Base-by-base conservation (phyloP, 2,888 invertebrate species). In the Agrilus mali region DNA sequence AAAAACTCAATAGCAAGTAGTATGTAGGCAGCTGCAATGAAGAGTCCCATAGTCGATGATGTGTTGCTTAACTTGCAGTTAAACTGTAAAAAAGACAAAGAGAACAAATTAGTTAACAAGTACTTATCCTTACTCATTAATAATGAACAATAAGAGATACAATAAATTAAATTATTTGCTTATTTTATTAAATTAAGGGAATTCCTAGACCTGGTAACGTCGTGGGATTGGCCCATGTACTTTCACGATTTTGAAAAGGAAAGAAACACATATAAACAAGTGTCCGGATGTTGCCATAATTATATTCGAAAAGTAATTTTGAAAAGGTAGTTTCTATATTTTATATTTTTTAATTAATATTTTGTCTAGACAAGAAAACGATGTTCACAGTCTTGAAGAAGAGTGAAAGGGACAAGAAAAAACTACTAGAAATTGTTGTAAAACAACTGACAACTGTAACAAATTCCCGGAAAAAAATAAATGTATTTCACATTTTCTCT, bases 181-280 rank as follows among this genome's bases (percentile, higher is more conserved):
- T 89, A 93, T 60, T 97, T 97, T 64, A 80, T 86, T 15, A 85
- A 87, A 60, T 68, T 94, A 12, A 63, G 94, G 40, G 95, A 96
- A 72, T 73, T 97, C 10, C 69, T 98, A 38, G 95, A 98, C 70
- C 74, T 98, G 47, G 86, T 96, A 50, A 87, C 93, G 59, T 80
- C 87, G 42, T 92, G 92, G 80, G 97, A 98, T 65, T 98, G 98
- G 96, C 88, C 95, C 0, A 86, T 90, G 0, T 98, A 96, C 69
- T 86, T 98, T 53, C 92, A 94, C 61, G 96, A 98, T 68, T 90
- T 93, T 58, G 94, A 93, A 33, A 86, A 89, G 54, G 86, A 86
- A 48, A 87, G 83, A 35, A 89, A 86, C 55, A 92, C 93, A 61
- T 98, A 98, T 68, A 80, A 86, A 48, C 73, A 94, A 40, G 96